Conservation (phyloP, 2,888 invertebrate species). For the Drosophila ezoana region DNA sequence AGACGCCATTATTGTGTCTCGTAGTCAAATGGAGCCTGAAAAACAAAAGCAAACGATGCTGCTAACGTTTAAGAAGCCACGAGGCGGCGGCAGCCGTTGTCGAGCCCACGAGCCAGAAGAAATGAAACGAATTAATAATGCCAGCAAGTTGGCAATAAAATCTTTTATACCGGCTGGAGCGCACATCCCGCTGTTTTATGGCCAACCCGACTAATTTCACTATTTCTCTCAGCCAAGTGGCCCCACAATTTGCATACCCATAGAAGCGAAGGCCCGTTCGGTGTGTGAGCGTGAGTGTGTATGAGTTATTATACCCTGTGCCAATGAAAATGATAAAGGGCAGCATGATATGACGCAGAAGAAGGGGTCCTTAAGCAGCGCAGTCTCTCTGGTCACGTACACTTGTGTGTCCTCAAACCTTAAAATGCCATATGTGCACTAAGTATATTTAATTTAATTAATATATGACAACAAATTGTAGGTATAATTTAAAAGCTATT, state of each 20-base stretch:
- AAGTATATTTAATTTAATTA: not conserved
- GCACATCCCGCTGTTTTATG: constrained; percentile 62
- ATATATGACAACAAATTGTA: no score
- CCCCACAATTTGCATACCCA: constrained; percentile 47
- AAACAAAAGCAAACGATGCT: constrained; percentile 46
- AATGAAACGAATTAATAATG: constrained; percentile 72
- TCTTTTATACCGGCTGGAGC: constrained; percentile 52
- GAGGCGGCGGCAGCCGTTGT: not conserved
- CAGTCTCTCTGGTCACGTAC: not conserved
- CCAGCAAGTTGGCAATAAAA: constrained; percentile 63
- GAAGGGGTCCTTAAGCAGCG: not conserved
- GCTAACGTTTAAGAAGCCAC: constrained; percentile 22
- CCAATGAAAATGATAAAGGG: not conserved
- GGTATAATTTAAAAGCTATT: not conserved
- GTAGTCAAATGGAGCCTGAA: constrained; percentile 68
- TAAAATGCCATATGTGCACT: not conserved
- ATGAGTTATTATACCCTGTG: not conserved
- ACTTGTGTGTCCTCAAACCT: not conserved
- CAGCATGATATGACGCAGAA: not conserved
- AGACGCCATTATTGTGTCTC: constrained; percentile 62
- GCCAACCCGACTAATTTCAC: constrained; percentile 64
- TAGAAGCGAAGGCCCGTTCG: constrained; percentile 2
- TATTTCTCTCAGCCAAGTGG: constrained; percentile 36
- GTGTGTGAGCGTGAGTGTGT: not conserved
- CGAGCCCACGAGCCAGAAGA: constrained; percentile 24